These are phyloP conservation scores for Drosophila affinis DNA, from an alignment of 2,888 invertebrate species.

Conservation along the genomic window DNA sequence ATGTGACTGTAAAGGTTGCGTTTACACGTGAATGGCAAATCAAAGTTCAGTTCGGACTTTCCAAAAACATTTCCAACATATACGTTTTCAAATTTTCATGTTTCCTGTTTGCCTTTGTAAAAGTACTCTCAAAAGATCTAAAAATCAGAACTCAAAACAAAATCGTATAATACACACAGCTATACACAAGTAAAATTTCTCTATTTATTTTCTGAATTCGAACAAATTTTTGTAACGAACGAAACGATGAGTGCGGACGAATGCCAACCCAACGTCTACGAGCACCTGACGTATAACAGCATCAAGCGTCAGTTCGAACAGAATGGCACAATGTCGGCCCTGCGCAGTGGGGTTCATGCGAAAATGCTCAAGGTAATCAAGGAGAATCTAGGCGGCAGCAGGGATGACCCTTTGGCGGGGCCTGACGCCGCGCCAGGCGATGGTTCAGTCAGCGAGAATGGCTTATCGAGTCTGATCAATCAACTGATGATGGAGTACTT, in stretches of 20 bases:
- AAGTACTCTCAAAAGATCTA: not conserved
- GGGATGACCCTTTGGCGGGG: constrained; percentile 45
- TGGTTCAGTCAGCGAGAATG: constrained; percentile 17
- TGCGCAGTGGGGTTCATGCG: constrained; percentile 76
- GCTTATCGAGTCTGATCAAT: constrained; percentile 51
- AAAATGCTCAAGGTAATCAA: constrained; percentile 75
- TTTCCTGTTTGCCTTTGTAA: not conserved
- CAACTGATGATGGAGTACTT: constrained; percentile 83
- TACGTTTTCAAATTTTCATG: not conserved
- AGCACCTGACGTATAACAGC: constrained; percentile 49
- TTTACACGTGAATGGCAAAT: too few species aligned
- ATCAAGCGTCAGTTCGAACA: constrained; percentile 68
- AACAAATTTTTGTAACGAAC: not conserved
- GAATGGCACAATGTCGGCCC: constrained; percentile 69
- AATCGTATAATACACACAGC: not conserved
- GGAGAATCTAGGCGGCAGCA: constrained; percentile 33
- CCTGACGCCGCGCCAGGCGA: not conserved
- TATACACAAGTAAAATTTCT: not conserved
- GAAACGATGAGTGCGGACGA: constrained; percentile 14
- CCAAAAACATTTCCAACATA: not conserved
- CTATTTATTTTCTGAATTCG: not conserved
- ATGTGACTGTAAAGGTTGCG: too few species aligned
- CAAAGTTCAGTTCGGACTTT: too few species aligned
- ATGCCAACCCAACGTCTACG: constrained; percentile 7
- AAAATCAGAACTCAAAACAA: not conserved